phyloP scores from a whole-genome alignment of 1,140 invertebrate genomes.

The Tribolium castaneum region DNA sequence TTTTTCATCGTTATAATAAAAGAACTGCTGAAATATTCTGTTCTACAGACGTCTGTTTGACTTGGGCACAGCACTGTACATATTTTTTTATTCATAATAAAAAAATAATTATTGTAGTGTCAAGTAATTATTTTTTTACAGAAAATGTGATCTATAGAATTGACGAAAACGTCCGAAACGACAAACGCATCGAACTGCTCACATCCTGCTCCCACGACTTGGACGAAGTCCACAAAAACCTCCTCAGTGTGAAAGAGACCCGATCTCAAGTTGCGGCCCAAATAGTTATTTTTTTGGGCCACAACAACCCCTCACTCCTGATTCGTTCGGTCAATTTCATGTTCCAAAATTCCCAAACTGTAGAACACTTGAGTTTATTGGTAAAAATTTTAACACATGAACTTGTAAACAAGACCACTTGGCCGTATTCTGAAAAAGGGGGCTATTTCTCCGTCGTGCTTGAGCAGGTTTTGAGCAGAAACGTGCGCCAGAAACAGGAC shows the following conservation, averaged over 20 bases:
- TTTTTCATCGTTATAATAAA: too few relatives aligned
- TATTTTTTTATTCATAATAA: too few relatives aligned
- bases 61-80: too few relatives aligned
- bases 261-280: constrained; percentile 66
- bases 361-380: constrained; percentile 67
- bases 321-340: constrained; percentile 68
- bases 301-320: constrained; percentile 67
- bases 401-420: constrained; percentile 57
- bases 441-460: constrained; percentile 68
- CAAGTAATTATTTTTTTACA: constrained; percentile 41
- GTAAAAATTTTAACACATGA: constrained; percentile 66
- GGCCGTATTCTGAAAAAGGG: constrained; percentile 62
- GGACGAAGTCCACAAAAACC: constrained; percentile 55
- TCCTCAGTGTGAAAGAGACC: constrained; percentile 58
- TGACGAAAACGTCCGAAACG: constrained; percentile 66
- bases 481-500: constrained; percentile 48
- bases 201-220: constrained; percentile 57
- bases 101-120: background rate
- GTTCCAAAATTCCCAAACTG: constrained; percentile 67
- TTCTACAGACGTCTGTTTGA: too few relatives aligned
- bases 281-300: constrained; percentile 68
- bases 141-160: constrained; percentile 67
- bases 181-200: constrained; percentile 57
- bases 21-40: too few relatives aligned
- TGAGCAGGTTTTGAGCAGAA: constrained; percentile 63